phyloP scores from a whole-genome alignment of 2,113 vertebrate genomes.

The Macrotus californicus region DNA sequence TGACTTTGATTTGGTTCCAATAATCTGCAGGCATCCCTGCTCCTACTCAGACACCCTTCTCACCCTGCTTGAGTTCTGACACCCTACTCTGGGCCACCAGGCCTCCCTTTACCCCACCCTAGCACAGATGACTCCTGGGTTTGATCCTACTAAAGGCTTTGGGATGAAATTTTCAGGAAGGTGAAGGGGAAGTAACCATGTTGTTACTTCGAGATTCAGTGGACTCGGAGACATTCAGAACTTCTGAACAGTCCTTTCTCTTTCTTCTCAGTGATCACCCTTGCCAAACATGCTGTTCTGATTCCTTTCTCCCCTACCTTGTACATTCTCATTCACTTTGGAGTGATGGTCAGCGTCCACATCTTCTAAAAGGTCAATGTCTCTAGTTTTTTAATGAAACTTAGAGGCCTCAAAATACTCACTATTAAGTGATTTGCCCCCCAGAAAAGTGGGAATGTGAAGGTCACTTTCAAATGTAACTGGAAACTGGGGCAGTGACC shows the following conservation, averaged over 20 bases:
- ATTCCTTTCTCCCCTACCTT: neutral
- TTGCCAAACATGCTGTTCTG: neutral
- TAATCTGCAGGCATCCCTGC: neutral
- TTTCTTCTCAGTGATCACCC: neutral
- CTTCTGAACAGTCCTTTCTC: neutral
- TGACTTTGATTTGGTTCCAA: neutral
- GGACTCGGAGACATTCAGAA: neutral
- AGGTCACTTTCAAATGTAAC: neutral
- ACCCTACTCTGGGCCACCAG: neutral
- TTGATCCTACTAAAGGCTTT: neutral
- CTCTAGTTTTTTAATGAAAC: neutral
- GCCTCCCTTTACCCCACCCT: neutral
- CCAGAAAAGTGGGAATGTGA: neutral
- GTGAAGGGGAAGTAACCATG: neutral
- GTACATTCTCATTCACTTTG: neutral
- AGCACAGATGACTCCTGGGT: neutral
- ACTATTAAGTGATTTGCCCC: neutral
- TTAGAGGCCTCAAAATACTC: neutral
- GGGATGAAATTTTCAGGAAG: neutral
- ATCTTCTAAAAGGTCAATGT: neutral
- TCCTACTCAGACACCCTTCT: neutral
- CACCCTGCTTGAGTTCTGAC: neutral
- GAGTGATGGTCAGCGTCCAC: neutral
- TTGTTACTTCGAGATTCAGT: neutral
- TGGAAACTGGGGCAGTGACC: neutral